These are phyloP conservation scores for Phyllotreta striolata DNA, from an alignment of 2,888 invertebrate genomes.

Conservation along the genomic window DNA sequence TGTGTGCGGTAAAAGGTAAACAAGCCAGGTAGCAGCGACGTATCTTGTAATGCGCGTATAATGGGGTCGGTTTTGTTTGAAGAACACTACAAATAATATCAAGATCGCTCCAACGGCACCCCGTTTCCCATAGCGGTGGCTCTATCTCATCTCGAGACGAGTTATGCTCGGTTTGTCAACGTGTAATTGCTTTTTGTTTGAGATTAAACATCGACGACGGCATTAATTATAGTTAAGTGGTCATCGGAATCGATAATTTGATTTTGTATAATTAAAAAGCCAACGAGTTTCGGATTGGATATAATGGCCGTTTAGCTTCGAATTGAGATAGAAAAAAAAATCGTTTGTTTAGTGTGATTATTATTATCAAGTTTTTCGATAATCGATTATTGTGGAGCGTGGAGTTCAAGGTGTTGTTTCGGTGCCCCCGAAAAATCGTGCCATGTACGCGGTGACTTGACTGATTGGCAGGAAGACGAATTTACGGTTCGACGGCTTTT, in stretches of 20 bases:
- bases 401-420: constrained; percentile 9
- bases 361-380: background rate
- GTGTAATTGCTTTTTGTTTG: constrained; percentile 19
- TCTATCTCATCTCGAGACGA: constrained; percentile 20
- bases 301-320: no score
- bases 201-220: constrained; percentile 15
- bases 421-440: constrained; percentile 18
- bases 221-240: constrained; percentile 18
- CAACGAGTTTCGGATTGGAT: no score
- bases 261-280: constrained; percentile 2
- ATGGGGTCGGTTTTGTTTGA: constrained; percentile 43
- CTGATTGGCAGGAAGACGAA: constrained; percentile 18
- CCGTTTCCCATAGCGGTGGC: constrained; percentile 22
- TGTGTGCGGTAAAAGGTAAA: constrained; percentile 36
- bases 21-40: constrained; percentile 46
- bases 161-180: constrained; percentile 25
- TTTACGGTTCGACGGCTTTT: constrained; percentile 13
- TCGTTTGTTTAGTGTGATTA: no score
- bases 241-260: constrained; percentile 8
- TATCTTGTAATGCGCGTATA: constrained; percentile 47
- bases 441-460: constrained; percentile 9
- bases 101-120: constrained; percentile 29
- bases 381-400: constrained; percentile 12
- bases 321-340: no score
- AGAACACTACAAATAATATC: constrained; percentile 40